These are phyloP conservation scores for Aphelenchoides fujianensis DNA, from an alignment of 1,140 invertebrate genomes.

Conservation along the genomic window DNA sequence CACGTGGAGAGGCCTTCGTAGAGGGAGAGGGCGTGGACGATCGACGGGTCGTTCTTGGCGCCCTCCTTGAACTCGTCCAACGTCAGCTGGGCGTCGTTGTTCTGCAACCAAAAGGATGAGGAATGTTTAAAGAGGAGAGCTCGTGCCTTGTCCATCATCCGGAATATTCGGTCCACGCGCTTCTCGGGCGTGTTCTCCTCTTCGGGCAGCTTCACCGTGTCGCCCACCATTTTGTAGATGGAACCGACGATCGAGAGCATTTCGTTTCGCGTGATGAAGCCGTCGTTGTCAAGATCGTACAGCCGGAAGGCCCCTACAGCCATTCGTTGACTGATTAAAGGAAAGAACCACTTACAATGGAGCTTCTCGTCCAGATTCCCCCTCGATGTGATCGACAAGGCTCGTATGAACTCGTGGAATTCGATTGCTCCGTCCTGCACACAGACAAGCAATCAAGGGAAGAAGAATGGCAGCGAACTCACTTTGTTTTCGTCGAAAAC, in stretches of 20 bases:
- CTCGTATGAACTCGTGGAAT: conserved; percentile 93
- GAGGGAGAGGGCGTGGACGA: conserved; percentile 78
- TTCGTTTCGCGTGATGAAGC: conserved; percentile 91
- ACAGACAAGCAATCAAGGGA: conserved; percentile 15
- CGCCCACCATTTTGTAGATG: conserved; percentile 91
- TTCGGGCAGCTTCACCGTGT: conserved; percentile 59
- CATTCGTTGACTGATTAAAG: too few species aligned
- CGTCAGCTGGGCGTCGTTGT: conserved; percentile 92
- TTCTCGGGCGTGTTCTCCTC: conserved; percentile 87
- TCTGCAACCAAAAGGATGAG: conserved; percentile 69
- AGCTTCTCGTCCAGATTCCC: conserved; percentile 93
- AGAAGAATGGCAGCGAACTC: conserved; percentile 65
- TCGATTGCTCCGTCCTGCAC: conserved; percentile 85
- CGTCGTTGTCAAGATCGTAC: conserved; percentile 72
- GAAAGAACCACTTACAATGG: too few species aligned
- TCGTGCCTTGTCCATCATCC: conserved; percentile 82
- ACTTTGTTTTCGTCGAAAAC: conserved; percentile 97
- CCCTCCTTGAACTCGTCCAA: conserved; percentile 97
- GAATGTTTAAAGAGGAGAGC: neutral
- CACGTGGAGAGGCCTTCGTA: conserved; percentile 63
- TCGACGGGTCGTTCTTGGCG: conserved; percentile 94
- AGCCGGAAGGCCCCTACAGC: conserved; percentile 52
- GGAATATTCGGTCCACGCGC: conserved; percentile 92
- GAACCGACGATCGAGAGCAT: conserved; percentile 98
- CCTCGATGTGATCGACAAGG: conserved; percentile 87